These are phyloP conservation scores for Nasonia oneida DNA, from an alignment of 2,888 invertebrate species.

Conservation along the genomic window DNA sequence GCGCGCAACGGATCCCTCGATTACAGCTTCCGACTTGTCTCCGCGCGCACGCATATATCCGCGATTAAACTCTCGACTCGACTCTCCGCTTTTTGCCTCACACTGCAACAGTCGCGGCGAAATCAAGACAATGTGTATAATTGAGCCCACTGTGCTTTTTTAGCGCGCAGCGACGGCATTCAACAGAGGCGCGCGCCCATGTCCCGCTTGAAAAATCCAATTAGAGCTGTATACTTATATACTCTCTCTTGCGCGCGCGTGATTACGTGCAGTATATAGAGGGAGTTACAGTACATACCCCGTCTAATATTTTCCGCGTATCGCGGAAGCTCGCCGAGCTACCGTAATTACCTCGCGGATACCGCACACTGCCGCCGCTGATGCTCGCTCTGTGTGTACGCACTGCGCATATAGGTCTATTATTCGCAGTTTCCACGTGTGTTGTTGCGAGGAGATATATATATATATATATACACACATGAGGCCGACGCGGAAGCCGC, in stretches of 20 bases:
- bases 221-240: slow-evolving; percentile 32
- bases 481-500: slow-evolving; percentile 48
- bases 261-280: slow-evolving; percentile 6
- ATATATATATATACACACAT: background rate
- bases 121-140: background rate
- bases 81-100: background rate
- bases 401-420: background rate
- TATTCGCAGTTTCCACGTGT: slow-evolving; percentile 23
- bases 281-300: background rate
- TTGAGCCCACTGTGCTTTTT: too few species aligned
- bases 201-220: slow-evolving; percentile 57
- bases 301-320: slow-evolving; percentile 67
- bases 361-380: background rate
- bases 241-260: background rate
- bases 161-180: too few species aligned
- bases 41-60: background rate
- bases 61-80: background rate
- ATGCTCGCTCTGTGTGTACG: background rate
- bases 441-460: background rate
- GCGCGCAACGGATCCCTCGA: too few species aligned
- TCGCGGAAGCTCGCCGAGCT: slow-evolving; percentile 65
- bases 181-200: background rate
- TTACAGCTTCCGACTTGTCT: too few species aligned
- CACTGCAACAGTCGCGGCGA: too few species aligned
- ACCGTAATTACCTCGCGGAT: slow-evolving; percentile 62